These are phyloP conservation scores for Distichodus sexfasciatus DNA, from an alignment of 2,797 vertebrate genomes.

Conservation along the genomic window DNA sequence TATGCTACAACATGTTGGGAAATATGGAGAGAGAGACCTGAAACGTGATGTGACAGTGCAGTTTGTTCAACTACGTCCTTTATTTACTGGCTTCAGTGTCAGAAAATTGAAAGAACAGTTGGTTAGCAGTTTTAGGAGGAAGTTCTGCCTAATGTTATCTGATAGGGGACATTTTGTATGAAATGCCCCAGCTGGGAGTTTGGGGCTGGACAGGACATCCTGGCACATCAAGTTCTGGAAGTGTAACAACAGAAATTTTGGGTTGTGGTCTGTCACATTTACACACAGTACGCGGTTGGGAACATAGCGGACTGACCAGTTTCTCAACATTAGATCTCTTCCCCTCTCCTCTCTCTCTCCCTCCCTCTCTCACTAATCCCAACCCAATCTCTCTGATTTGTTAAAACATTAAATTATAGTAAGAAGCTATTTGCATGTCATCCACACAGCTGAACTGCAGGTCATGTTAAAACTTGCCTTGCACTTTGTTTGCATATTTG, in stretches of 20 bases:
- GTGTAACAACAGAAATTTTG: constrained; percentile 14
- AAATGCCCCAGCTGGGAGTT: constrained; percentile 23
- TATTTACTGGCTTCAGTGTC: not conserved
- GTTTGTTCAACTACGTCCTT: too few species aligned
- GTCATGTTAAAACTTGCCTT: not conserved
- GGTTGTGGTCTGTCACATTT: constrained; percentile 15
- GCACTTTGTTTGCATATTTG: not conserved
- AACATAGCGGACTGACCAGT: constrained; percentile 39
- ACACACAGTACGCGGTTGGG: constrained; percentile 8
- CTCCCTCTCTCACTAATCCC: too few species aligned
- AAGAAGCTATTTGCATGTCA: not conserved
- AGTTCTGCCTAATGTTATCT: constrained; percentile 2
- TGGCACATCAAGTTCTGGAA: constrained; percentile 6
- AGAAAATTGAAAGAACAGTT: not conserved
- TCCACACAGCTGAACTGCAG: not conserved
- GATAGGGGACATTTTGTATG: constrained; percentile 10
- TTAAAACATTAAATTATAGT: not conserved
- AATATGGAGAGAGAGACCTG: too few species aligned
- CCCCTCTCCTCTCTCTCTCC: too few species aligned
- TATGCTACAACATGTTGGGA: too few species aligned
- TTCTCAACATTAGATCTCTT: constrained; percentile 31
- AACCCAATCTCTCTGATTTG: too few species aligned
- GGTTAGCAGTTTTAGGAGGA: constrained; percentile 5
- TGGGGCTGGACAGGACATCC: constrained; percentile 31
- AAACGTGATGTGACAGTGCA: too few species aligned